Base-by-base conservation (phyloP, 2,113 vertebrate species). In the Antechinus flavipes region DNA sequence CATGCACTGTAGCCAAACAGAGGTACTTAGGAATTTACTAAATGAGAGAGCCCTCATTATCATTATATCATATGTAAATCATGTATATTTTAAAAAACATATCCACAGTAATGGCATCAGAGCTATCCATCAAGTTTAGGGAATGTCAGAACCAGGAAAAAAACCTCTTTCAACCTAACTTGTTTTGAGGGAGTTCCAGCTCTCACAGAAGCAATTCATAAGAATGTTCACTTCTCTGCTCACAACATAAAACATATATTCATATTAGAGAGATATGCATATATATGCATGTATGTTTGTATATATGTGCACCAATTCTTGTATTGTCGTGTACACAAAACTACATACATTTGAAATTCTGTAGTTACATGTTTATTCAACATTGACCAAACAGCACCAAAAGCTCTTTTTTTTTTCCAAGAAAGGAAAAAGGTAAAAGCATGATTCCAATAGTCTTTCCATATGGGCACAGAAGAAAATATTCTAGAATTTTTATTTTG, bases 1-100 rank as follows among this genome's bases (percentile, higher is more conserved):
- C 89, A n/a, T 54, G 30, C 26, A 95, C 91, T 93, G 84, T 26
- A 76, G 25, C 46, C 94, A 92, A 76, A 42, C 24, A 68, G 54
- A 95, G 76, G 22, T 91, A 58, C 14, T 42, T 10, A 95, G 14
- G 94, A 27, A n/a, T 49, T 96, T 94, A 94, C 50, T 92, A 58
- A 92, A 91, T 54, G 92, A 94, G 61, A 24, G 23, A 10, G 47
- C 47, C 2, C 93, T 55, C 50, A 9, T 52, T 0, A 56, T 1
- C 49, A 94, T 5, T 93, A 53, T 8, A 49, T 49, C 30, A 19
- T 91, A 89, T 92, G 95, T 92, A 93, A 95, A 93, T 58, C 19
- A 94, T 14, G 76, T n/a, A 5, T 7, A 90, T 92, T 95, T 91
- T 24, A 3, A 2, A 84, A 3, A 2, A 89, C 9, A 19, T 26